Percentiles rank a stretch among this genome's conserved stretches.
Conservation (phyloP, 2,888 invertebrate genomes). For the Nipponacmea schrenckii region DNA sequence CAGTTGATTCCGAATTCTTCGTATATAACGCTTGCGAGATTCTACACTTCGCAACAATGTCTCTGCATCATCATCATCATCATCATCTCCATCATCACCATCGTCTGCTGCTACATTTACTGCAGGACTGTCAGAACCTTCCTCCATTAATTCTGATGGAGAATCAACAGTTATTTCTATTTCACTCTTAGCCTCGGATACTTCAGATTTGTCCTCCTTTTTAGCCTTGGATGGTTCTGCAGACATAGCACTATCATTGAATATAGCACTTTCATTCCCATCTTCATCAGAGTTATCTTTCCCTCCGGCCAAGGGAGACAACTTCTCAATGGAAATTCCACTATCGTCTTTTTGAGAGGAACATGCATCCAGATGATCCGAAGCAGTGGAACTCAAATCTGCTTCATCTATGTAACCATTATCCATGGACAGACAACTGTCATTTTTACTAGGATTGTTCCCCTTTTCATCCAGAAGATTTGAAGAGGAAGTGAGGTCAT, state of each 20-base stretch:
- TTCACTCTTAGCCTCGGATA: slow-evolving; percentile 17
- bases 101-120: slow-evolving; percentile 23
- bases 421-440: not conserved
- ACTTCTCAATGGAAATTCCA: slow-evolving; percentile 57
- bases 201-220: slow-evolving; percentile 23
- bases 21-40: not conserved
- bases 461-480: too few species aligned
- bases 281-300: slow-evolving; percentile 41
- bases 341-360: slow-evolving; percentile 60
- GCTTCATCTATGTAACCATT: not conserved
- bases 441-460: too few species aligned
- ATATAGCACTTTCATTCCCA: slow-evolving; percentile 37
- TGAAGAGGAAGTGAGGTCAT: slow-evolving; percentile 7
- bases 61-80: slow-evolving; percentile 14
- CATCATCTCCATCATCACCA: slow-evolving; percentile 20
- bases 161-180: slow-evolving; percentile 13
- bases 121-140: slow-evolving; percentile 22
- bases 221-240: slow-evolving; percentile 32
- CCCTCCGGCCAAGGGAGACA: slow-evolving; percentile 39
- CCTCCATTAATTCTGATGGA: slow-evolving; percentile 17
- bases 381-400: slow-evolving; percentile 7
- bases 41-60: slow-evolving; percentile 9
- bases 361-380: slow-evolving; percentile 18
- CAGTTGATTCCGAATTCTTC: slow-evolving; percentile 7
- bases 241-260: slow-evolving; percentile 37